phyloP scores from a whole-genome alignment of 2,797 vertebrate species.

The Sebastes hubbsi region DNA sequence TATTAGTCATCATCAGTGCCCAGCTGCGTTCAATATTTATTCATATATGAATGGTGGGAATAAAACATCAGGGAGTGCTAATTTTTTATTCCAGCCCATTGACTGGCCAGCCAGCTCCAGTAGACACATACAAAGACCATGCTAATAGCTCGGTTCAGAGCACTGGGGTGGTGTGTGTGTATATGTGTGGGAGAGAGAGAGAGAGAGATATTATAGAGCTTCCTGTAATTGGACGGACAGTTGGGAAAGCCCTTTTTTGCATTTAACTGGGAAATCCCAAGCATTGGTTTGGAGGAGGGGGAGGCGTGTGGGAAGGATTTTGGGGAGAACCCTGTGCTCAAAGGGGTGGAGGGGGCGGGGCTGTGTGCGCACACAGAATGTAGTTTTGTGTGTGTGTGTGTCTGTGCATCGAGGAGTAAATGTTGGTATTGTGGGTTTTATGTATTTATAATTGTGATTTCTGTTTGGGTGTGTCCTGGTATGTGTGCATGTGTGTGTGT shows the following conservation, averaged over 20 bases:
- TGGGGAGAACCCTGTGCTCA: conserved; percentile 26
- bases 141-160: not conserved
- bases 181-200: not conserved
- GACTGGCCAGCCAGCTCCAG: conserved; percentile 1
- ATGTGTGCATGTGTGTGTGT: not conserved
- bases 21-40: not conserved
- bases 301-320: conserved; percentile 9
- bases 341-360: not conserved
- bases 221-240: conserved; percentile 5
- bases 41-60: conserved; percentile 13
- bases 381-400: not conserved
- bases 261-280: conserved; percentile 61
- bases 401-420: conserved; percentile 6
- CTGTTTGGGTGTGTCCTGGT: conserved; percentile 7
- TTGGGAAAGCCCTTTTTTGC: conserved; percentile 41
- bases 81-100: conserved; percentile 4
- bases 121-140: conserved; percentile 1
- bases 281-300: conserved; percentile 39
- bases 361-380: conserved; percentile 18
- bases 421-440: conserved; percentile 41
- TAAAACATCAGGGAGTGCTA: conserved; percentile 31
- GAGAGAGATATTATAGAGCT: not conserved
- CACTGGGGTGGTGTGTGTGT: not conserved
- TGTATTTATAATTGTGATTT: conserved; percentile 48
- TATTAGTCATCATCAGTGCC: conserved; percentile 5